phyloP scores from a whole-genome alignment of 2,888 invertebrate species.

The Mantis religiosa region DNA sequence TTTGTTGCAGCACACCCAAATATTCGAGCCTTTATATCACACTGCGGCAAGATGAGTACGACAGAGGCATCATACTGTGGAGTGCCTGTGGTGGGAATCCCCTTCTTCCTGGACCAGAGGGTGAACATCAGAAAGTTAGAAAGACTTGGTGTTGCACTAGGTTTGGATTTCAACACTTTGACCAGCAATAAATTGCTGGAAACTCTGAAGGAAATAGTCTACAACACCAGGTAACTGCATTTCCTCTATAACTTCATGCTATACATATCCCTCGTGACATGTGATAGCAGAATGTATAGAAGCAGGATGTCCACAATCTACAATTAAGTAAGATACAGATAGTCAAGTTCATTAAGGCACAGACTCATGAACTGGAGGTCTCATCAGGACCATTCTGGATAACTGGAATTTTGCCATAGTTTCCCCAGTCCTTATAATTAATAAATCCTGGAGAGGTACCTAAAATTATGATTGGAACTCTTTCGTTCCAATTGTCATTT shows the following conservation, averaged over 20 bases:
- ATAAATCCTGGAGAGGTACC: too few species aligned
- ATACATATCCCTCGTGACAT: neutral
- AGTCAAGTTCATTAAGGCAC: too few species aligned
- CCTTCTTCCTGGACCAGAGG: conserved; percentile 50
- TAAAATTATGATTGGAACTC: too few species aligned
- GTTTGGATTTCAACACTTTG: conserved; percentile 33
- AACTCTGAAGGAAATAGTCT: neutral
- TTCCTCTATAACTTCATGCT: too few species aligned
- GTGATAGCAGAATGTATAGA: too few species aligned
- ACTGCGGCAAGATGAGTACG: conserved; percentile 49
- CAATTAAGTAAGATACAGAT: too few species aligned
- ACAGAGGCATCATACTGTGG: conserved; percentile 48
- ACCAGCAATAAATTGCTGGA: conserved; percentile 28
- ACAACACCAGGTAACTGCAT: neutral
- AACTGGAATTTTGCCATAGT: too few species aligned
- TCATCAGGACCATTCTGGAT: too few species aligned
- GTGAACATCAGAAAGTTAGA: conserved; percentile 39
- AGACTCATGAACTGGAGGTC: too few species aligned
- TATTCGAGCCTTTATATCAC: conserved; percentile 47
- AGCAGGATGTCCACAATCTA: too few species aligned
- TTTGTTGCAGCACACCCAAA: conserved; percentile 45
- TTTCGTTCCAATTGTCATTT: too few species aligned
- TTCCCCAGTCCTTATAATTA: too few species aligned
- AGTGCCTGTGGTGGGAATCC: conserved; percentile 50
- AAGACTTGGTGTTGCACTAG: conserved; percentile 40